Base-by-base conservation (phyloP, 2,888 invertebrate genomes). In the Mythimna albipuncta region DNA sequence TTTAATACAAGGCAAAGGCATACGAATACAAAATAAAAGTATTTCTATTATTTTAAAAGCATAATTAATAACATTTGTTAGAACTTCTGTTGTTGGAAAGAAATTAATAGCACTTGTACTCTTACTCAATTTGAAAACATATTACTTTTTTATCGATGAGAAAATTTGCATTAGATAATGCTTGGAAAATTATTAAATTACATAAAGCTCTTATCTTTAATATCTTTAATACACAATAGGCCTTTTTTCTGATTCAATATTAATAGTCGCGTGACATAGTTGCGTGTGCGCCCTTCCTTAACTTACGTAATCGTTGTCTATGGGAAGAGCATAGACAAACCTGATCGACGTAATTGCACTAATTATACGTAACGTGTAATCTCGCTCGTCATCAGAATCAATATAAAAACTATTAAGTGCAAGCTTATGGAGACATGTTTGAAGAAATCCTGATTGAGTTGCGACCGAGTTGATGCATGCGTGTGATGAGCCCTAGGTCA, bases 281-380 rank as follows among this genome's bases (percentile, higher is more conserved):
- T 44, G 79, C 57, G 63, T 77, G 62, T 57, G 67, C 41, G 26
- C 62, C 77, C 65, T 72, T 66, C 82, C 61, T 77, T 57, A 50
- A 54, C n/a, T 68, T 68, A 78, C 67, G 62, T 82, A 70, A 73
- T 21, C 21, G 57, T 47, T 55, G 44, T 66, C 59, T 77, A 52
- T 70, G 69, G 69, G 74, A 79, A 74, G 64, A 75, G 54, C 76
- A 73, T 63, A 75, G 44, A 64, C 26, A 74, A 69, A 72, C 75
- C 72, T 64, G 82, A 55, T 72, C 65, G 26, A 62, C 44, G 64
- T 77, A 71, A 77, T 84, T 70, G 72, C 63, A 38, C 65, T 64
- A 62, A 72, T 75, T 78, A 64, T 38, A 73, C 72, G 72, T 52
- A 50, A 69, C 35, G 52, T 69, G 65, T 75, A 71, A 82, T 74